Evolutionary conservation across 2,888 invertebrate species (phyloP), one percentile per base, ranked within the genome.

Genomic region (Glaucopsyche alexis): DNA sequence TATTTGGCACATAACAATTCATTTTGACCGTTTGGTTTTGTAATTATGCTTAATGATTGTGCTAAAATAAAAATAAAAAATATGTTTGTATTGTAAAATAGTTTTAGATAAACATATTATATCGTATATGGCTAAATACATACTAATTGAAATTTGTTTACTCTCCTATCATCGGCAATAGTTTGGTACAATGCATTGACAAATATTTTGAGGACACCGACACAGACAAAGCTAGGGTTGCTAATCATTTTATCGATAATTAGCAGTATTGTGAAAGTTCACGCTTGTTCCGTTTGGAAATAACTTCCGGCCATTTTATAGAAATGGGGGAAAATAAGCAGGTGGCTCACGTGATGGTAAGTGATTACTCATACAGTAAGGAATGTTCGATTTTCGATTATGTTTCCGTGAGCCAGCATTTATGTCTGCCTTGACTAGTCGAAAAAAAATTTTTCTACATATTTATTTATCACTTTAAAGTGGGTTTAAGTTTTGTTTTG

Each of bases 281-380:
- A 60, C 60, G 29, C 60, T 13, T 38, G 60, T 29, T 60, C 29
- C 60, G 19, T 55, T 55, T 11, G 19, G 55, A 55, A 55, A 55
- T 55, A 55, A 55, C 55, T 55, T 55, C 55, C 55, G 55, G 55
- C 16, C 11, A 5, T 55, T 55, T 55, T 55, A 19, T 60, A 60
- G 29, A 29, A 60, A 29, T 29, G 29, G 38, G 55, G 60, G 29
- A 60, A 60, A 60, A 60, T 47, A 47, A 29, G 60, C 60, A 60
- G 60, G 13, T 60, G 60, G 60, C 7, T 14, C 29, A 60, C 29
- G 29, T 60, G 60, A 29, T 38, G 14, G 13, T 60, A 29, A 60
- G 60, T 29, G 29, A 29, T 60, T 38, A 60, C 29, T 60, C 60
- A 60, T 60, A 19, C 60, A 29, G 38, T 60, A 19, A 29, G 13